These are phyloP conservation scores for Dipodomys merriami DNA, from an alignment of 2,113 vertebrate genomes.

Conservation along the genomic window DNA sequence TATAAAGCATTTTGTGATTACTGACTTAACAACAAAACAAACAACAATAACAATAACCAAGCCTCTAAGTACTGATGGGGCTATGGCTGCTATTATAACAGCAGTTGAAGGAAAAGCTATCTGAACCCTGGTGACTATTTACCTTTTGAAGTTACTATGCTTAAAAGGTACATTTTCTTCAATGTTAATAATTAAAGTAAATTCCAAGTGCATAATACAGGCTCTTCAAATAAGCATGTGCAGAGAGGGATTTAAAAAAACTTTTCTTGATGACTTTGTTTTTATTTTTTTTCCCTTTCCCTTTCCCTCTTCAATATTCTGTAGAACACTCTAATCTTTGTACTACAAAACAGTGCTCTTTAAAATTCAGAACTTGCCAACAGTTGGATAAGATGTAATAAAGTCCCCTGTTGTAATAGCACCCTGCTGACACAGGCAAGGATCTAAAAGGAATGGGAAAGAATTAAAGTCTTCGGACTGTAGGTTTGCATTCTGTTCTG, in stretches of 20 bases:
- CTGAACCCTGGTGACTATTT: conserved; percentile 56
- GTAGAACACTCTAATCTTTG: conserved; percentile 67
- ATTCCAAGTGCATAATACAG: neutral
- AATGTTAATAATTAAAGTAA: conserved; percentile 72
- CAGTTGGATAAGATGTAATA: conserved; percentile 84
- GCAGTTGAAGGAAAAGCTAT: conserved; percentile 42
- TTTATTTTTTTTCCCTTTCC: conserved; percentile 43
- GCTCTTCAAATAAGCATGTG: conserved; percentile 57
- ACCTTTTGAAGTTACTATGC: conserved; percentile 71
- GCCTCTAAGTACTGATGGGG: neutral
- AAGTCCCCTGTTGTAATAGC: conserved; percentile 81
- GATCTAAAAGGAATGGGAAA: conserved; percentile 78
- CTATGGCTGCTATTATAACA: neutral
- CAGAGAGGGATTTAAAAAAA: conserved; percentile 56
- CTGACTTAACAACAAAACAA: conserved; percentile 29
- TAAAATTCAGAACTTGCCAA: conserved; percentile 84
- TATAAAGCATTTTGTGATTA: conserved; percentile 23
- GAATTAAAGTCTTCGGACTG: conserved; percentile 79
- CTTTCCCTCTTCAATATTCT: conserved; percentile 72
- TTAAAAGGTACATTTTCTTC: conserved; percentile 69
- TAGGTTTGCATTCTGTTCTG: conserved; percentile 72
- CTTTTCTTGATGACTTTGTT: conserved; percentile 59
- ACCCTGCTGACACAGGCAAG: conserved; percentile 80
- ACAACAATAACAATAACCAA: conserved; percentile 1
- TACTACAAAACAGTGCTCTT: conserved; percentile 81